phyloP scores from a whole-genome alignment of 2,888 invertebrate genomes.

The Leptura quadrifasciata region DNA sequence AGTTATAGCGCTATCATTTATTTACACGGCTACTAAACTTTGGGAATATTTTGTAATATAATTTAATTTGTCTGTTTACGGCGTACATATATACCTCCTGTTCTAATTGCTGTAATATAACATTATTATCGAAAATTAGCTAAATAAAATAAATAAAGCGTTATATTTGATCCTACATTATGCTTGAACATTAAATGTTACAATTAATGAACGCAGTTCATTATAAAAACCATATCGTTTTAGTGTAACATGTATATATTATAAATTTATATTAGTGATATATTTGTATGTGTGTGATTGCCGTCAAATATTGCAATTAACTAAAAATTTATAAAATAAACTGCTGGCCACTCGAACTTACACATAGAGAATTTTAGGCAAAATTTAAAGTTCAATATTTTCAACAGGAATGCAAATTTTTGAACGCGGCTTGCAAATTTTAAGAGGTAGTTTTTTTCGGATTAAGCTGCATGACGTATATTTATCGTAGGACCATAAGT shows the following conservation, averaged over 20 bases:
- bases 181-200: not conserved
- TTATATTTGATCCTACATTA: not conserved
- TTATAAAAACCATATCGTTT: not conserved
- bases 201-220: not conserved
- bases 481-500: no score
- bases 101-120: not conserved
- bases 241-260: not conserved
- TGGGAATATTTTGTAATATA: conserved; percentile 13
- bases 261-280: not conserved
- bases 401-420: no score
- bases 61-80: conserved; percentile 29
- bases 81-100: conserved; percentile 1
- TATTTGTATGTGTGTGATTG: not conserved
- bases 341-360: no score
- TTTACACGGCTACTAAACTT: conserved; percentile 2
- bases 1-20: not conserved
- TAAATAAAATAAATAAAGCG: not conserved
- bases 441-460: no score
- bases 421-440: no score
- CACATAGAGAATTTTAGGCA: no score
- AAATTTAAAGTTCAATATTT: no score
- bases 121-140: not conserved
- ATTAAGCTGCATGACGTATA: no score
- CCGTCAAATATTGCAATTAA: no score
- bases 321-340: no score